phyloP scores from a whole-genome alignment of 2,888 invertebrate genomes.

The Scaptomyza reducta region DNA sequence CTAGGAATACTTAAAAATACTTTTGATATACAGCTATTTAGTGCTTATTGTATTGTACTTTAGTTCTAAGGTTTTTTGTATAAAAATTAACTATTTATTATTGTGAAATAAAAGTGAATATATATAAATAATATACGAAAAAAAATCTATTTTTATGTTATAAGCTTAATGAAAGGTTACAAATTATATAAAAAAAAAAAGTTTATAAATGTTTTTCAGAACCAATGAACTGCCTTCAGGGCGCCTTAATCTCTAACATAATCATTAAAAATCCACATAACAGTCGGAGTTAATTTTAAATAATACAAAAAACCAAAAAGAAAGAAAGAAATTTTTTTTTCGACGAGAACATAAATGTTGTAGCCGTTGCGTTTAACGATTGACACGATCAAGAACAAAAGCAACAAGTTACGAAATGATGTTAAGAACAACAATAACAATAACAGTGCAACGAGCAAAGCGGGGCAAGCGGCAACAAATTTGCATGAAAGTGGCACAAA shows the following conservation, averaged over 20 bases:
- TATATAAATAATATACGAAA: neutral
- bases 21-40: conserved; percentile 46
- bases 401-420: conserved; percentile 66
- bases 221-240: too few species aligned
- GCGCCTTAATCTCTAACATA: neutral
- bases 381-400: conserved; percentile 17
- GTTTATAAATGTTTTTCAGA: too few species aligned
- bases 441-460: conserved; percentile 4
- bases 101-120: conserved; percentile 32
- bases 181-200: too few species aligned
- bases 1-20: conserved; percentile 18
- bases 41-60: conserved; percentile 28
- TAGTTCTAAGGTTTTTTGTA: conserved; percentile 56
- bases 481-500: conserved; percentile 79
- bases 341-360: conserved; percentile 43
- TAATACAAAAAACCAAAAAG: neutral
- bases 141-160: neutral
- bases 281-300: conserved; percentile 19
- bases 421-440: conserved; percentile 49
- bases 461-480: conserved; percentile 52
- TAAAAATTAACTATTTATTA: conserved; percentile 58
- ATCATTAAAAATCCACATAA: conserved; percentile 27
- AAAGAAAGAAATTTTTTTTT: conserved; percentile 14
- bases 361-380: conserved; percentile 34
- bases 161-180: too few species aligned